Base-by-base conservation (phyloP, 2,888 invertebrate genomes). In the Drosophila niveifrons region DNA sequence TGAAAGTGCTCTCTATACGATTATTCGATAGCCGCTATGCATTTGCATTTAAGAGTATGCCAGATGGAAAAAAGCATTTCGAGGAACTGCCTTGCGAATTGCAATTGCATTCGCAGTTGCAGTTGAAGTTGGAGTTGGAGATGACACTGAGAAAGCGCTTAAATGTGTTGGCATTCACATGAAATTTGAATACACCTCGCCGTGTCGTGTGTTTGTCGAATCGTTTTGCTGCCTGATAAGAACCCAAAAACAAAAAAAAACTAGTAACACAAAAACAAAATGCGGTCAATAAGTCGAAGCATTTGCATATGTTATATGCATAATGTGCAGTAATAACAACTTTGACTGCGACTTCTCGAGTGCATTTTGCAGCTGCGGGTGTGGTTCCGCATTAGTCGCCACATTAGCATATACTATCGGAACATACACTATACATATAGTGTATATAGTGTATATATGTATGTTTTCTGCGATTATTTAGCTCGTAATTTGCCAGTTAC, bases 281-380 rank as follows among this genome's bases (percentile, higher is more conserved):
- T 50, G 51, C 65, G 65, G 58, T 66, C 56, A 70, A 53, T 59
- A 63, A 58, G 66, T 63, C 63, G 44, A 48, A 34, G 47, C 52
- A 80, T 83, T 77, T 81, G 65, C 80, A 81, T 75, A 66, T 65
- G 48, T 36, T 75, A 66, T 65, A 50, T 36, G 36, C 75, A 66
- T 75, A 66, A 47, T 39, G 46, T 66, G 71, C 72, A 79, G 34
- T 13, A 17, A 48, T 39, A 15, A 8, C 39, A n/a, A 39, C 36
- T 36, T n/a, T 11, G 36, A 13, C 41, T 28, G 7, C 17, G 51
- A 59, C 15, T 66, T 36, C n/a, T 36, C 36, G 36, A 36, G 34
- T 31, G 36, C 36, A 36, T 4, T 36, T 36, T 6, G 58, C 55
- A 55, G 51, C 62, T 74, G 68, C 67, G 59, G 64, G 73, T 56